Base-by-base conservation (phyloP, 2,113 vertebrate species). In the Oriolus oriolus region DNA sequence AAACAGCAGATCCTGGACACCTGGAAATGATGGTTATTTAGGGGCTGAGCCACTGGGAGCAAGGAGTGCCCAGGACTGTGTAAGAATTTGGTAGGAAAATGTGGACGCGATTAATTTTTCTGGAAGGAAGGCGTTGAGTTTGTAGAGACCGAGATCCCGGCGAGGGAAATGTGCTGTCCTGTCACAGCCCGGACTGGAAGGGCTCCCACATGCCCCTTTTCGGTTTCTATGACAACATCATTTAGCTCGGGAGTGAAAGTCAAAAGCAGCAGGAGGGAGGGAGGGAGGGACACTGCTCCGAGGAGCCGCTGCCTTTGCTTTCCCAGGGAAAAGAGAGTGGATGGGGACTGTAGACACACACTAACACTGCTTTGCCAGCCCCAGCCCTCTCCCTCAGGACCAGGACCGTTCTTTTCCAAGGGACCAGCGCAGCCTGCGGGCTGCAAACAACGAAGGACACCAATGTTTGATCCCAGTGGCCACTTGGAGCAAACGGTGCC, bases 161-260 rank as follows among this genome's bases (percentile, higher is more conserved):
- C 0, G 3, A 74, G 50, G 41, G 39, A 53, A 80, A 70, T 27
- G 77, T 19, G 71, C 54, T 54, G 49, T 77, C 75, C 76, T 74
- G 45, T 22, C 4, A 1, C 11, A 81, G 42, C 68, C 59, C 0
- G 0, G 69, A 4, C 64, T 68, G 77, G 69, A 53, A 60, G 66
- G 60, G 44, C 4, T 75, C 87, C 56, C 80, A 44, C 39, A 42
- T 73, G 35, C 15, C 78, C 42, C 35, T 45, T 56, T 78, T 44
- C 4, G 42, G 94, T 94, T 95, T 89, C 95, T 87, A 47, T 91
- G 91, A 87, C 93, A 95, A 89, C 81, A 79, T 33, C 37, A 41
- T 57, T 81, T 28, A 7, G 45, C 82, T 71, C 60, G 35, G 2
- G 3, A 69, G 54, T 39, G 59, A 68, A 76, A 92, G 65, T 28